Conservation (phyloP, 1,140 invertebrate species). For the Thrips palmi region DNA sequence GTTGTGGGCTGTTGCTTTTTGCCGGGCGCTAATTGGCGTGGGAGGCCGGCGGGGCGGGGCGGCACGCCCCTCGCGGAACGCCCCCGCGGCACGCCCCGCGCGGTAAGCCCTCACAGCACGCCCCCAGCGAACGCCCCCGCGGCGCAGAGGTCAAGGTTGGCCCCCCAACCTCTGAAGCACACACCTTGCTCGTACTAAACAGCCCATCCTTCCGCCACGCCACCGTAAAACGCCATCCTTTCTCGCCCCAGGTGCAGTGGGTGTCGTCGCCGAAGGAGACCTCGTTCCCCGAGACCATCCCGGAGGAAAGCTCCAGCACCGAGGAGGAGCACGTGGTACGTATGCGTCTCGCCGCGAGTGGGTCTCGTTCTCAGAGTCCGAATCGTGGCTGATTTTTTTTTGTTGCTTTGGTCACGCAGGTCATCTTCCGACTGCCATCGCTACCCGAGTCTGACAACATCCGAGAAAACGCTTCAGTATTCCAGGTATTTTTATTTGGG, state of each 20-base stretch:
- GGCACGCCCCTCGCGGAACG: no score
- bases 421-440: slow-evolving; percentile 57
- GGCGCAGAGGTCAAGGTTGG: slow-evolving; percentile 18
- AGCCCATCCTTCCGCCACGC: no score
- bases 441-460: slow-evolving; percentile 44
- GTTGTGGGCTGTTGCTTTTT: no score
- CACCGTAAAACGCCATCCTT: slow-evolving; percentile 5
- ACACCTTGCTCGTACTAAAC: neutral
- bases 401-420: slow-evolving; percentile 39
- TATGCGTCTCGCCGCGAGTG: slow-evolving; percentile 7
- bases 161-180: slow-evolving; percentile 17
- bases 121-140: slow-evolving; percentile 4
- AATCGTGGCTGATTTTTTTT: slow-evolving; percentile 8
- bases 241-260: slow-evolving; percentile 36
- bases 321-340: slow-evolving; percentile 76
- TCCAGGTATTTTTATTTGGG: slow-evolving; percentile 8
- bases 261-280: slow-evolving; percentile 69
- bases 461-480: no score
- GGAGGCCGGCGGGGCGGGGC: no score
- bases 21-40: no score
- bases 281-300: slow-evolving; percentile 76
- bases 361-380: neutral
- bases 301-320: slow-evolving; percentile 76
- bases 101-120: no score
- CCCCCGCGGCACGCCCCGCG: no score